phyloP scores from a whole-genome alignment of 2,797 vertebrate species.

The Gallinago stenura region DNA sequence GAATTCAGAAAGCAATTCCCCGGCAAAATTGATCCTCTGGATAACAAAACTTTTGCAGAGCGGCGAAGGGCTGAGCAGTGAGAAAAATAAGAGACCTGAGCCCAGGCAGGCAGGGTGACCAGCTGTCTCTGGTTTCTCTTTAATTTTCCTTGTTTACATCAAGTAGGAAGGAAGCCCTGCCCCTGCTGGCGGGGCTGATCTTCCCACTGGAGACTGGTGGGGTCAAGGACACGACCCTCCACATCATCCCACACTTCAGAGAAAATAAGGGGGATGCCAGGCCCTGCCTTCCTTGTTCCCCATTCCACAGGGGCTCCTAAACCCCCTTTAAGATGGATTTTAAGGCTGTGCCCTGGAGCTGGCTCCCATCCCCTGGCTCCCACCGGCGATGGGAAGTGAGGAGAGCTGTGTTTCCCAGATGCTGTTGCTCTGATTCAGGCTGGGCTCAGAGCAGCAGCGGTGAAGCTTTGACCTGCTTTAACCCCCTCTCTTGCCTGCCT shows the following conservation, averaged over 20 bases:
- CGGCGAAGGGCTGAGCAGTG: neutral
- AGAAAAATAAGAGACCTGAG: neutral
- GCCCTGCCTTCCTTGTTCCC: neutral
- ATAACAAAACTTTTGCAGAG: constrained; percentile 31
- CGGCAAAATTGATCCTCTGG: constrained; percentile 50
- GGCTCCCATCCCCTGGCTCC: neutral
- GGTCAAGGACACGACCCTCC: neutral
- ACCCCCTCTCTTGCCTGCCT: neutral
- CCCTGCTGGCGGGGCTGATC: neutral
- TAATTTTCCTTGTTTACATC: neutral
- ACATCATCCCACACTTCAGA: neutral
- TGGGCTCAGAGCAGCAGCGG: neutral
- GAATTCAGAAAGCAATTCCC: constrained; percentile 63
- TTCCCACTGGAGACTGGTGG: neutral
- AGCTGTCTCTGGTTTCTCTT: constrained; percentile 58
- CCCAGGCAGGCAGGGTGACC: neutral
- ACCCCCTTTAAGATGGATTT: neutral
- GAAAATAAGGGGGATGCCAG: neutral
- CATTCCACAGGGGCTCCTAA: neutral
- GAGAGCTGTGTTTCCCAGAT: neutral
- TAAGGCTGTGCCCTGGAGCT: neutral
- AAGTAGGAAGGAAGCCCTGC: neutral
- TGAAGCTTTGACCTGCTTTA: constrained; percentile 52
- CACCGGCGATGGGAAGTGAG: neutral
- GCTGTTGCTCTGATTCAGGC: neutral